Percentiles rank a stretch among this genome's conserved stretches.
These are phyloP conservation scores for Chamaea fasciata DNA, from an alignment of 2,113 vertebrate species.

Conservation along the genomic window DNA sequence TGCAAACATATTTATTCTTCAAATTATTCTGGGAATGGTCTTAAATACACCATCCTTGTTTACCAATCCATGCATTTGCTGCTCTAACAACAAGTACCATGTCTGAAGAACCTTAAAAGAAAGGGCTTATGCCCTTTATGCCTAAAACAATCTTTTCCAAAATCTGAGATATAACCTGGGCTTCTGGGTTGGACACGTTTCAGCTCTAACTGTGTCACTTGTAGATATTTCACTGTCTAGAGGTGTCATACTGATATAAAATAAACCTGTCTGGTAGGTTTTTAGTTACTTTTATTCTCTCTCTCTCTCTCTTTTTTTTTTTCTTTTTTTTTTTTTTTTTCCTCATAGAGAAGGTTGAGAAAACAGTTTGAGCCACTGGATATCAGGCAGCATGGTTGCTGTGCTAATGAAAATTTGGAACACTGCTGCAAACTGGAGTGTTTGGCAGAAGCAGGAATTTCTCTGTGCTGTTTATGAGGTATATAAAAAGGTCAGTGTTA, in stretches of 20 bases:
- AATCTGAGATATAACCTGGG: neutral
- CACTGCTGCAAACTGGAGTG: neutral
- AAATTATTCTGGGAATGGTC: neutral
- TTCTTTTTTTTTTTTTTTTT: too few species aligned
- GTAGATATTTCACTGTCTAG: neutral
- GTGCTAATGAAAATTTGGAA: slow-evolving; percentile 34
- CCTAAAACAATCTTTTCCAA: neutral
- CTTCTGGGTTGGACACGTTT: neutral
- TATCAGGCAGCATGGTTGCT: neutral
- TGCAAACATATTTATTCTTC: neutral
- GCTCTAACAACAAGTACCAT: neutral
- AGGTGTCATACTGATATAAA: neutral
- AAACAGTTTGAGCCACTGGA: neutral
- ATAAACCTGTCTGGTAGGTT: neutral
- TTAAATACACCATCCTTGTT: neutral
- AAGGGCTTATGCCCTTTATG: neutral
- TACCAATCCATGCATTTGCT: neutral
- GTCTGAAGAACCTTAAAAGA: neutral
- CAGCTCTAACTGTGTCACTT: neutral
- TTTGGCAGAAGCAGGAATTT: slow-evolving; percentile 27
- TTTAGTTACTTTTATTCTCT: neutral
- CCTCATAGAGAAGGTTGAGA: neutral
- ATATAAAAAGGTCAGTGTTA: slow-evolving; percentile 39
- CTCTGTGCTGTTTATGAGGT: slow-evolving; percentile 30
- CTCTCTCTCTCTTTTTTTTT: too few species aligned